Conservation (phyloP, 2,113 vertebrate species). For the Pachycephala philippinensis region DNA sequence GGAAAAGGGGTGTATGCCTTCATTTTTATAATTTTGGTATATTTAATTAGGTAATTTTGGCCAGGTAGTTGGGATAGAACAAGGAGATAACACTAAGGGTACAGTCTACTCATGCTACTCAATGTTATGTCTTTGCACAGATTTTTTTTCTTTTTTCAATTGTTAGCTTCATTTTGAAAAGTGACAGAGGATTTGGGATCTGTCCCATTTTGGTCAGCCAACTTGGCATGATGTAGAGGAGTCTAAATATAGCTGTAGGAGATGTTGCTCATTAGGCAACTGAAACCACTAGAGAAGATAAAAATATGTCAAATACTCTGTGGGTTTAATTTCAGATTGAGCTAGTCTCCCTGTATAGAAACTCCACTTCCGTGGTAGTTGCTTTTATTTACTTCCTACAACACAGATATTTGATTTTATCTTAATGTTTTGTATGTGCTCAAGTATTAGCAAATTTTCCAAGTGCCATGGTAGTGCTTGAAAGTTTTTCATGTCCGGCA, state of each 20-base stretch:
- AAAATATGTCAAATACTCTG: not conserved
- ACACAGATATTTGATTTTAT: not conserved
- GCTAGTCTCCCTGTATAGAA: not conserved
- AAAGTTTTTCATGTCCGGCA: not conserved
- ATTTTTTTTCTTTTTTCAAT: not conserved
- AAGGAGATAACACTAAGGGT: not conserved
- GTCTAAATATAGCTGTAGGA: slow-evolving; percentile 20
- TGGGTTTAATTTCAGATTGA: not conserved
- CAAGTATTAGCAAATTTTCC: not conserved
- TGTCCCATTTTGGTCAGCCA: not conserved
- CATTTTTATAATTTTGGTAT: not conserved
- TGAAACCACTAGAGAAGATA: not conserved
- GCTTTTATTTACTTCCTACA: not conserved
- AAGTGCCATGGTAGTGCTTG: not conserved
- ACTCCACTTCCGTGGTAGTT: not conserved
- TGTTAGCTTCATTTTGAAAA: not conserved
- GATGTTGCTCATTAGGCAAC: slow-evolving; percentile 8
- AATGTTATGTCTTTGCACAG: not conserved
- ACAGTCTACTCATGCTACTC: not conserved
- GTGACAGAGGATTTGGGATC: not conserved
- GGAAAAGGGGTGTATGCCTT: not conserved
- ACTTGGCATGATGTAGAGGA: not conserved
- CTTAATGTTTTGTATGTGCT: not conserved
- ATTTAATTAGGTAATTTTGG: not conserved
- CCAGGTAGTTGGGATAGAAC: not conserved